A percentile compares a stretch with the other conserved stretches of the same genome.
phyloP scores from a whole-genome alignment of 1,140 invertebrate genomes.

The Pogonus chalceus region DNA sequence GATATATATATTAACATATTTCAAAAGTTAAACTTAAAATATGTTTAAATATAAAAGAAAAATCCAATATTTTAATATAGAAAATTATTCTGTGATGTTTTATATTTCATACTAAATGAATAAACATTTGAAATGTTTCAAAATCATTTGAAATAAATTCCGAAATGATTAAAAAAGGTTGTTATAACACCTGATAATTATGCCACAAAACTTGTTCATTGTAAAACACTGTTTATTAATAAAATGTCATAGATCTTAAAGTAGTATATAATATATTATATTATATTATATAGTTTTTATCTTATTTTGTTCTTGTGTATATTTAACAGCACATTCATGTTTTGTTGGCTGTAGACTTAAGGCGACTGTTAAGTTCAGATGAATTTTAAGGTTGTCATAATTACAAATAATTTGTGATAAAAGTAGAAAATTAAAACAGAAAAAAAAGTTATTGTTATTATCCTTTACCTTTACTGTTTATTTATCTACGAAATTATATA shows the following conservation, averaged over 20 bases:
- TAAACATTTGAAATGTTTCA: neutral
- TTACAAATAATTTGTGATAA: too few species aligned
- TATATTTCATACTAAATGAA: neutral
- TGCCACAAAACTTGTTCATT: constrained; percentile 4
- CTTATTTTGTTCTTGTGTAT: too few species aligned
- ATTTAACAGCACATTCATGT: too few species aligned
- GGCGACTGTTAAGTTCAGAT: too few species aligned
- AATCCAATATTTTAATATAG: neutral
- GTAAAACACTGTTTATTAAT: neutral
- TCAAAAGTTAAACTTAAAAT: neutral
- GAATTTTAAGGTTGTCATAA: too few species aligned
- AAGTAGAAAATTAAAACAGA: too few species aligned
- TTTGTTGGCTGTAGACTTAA: too few species aligned
- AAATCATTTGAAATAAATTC: neutral
- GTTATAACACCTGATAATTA: constrained; percentile 3
- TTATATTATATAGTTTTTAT: too few species aligned
- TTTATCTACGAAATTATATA: too few species aligned
- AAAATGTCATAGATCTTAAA: neutral
- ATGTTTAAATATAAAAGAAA: neutral
- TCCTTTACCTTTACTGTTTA: too few species aligned
- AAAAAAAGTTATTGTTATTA: too few species aligned
- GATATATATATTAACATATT: neutral
- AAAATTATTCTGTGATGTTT: neutral
- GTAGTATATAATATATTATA: too few species aligned
- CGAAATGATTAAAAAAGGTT: neutral